phyloP scores from a whole-genome alignment of 1,140 invertebrate genomes.

The Phymorhynchus buccinoides region DNA sequence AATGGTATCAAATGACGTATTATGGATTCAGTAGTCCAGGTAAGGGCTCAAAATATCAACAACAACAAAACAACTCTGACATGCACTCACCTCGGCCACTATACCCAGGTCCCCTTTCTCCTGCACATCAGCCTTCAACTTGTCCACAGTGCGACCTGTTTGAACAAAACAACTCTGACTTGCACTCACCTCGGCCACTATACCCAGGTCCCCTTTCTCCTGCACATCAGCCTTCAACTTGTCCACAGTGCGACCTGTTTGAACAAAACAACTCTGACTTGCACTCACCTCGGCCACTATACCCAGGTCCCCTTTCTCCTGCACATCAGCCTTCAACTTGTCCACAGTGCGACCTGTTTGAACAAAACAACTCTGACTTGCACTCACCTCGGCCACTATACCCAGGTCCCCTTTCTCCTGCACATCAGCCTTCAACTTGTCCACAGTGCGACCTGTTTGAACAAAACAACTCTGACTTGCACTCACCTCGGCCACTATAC shows the following conservation, averaged over 20 bases:
- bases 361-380: no score
- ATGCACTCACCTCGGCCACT: slow-evolving; percentile 89
- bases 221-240: slow-evolving; percentile 90
- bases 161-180: slow-evolving; percentile 38
- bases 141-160: slow-evolving; percentile 81
- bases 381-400: slow-evolving; percentile 88
- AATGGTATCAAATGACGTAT: not conserved
- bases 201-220: slow-evolving; percentile 89
- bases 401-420: slow-evolving; percentile 90
- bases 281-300: slow-evolving; percentile 89
- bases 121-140: slow-evolving; percentile 88
- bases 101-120: slow-evolving; percentile 90
- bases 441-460: slow-evolving; percentile 78
- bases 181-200: slow-evolving; percentile 90
- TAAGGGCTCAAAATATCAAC: no score
- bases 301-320: slow-evolving; percentile 89
- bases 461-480: slow-evolving; percentile 23
- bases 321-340: slow-evolving; percentile 89
- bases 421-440: slow-evolving; percentile 89
- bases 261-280: slow-evolving; percentile 36
- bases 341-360: slow-evolving; percentile 79
- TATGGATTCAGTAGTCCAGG: not conserved
- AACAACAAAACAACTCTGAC: no score
- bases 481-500: slow-evolving; percentile 88
- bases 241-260: slow-evolving; percentile 79